A percentile compares a stretch with the other conserved stretches of the same genome.
Conservation (phyloP, 2,113 vertebrate species). For the Bos javanicus region DNA sequence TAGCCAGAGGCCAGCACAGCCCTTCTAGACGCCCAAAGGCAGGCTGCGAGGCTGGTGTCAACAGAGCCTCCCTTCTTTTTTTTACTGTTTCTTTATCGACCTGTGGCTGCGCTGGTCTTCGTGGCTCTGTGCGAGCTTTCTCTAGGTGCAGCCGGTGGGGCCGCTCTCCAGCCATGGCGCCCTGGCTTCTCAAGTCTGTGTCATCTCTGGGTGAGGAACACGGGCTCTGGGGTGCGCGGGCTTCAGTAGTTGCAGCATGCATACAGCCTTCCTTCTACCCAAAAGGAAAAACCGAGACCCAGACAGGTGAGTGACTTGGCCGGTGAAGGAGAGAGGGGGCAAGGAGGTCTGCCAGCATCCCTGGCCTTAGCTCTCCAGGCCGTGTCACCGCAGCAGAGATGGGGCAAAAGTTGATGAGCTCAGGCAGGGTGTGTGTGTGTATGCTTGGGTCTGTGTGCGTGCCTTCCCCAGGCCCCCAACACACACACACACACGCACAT, state of each 20-base stretch:
- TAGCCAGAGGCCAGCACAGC: not conserved
- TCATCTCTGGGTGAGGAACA: not conserved
- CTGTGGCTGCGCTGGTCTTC: not conserved
- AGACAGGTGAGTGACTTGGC: not conserved
- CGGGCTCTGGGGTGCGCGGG: not conserved
- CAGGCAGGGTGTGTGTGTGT: not conserved
- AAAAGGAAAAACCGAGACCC: not conserved
- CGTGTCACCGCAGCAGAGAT: not conserved
- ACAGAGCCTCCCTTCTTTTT: not conserved
- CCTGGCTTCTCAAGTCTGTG: not conserved
- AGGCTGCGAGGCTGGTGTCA: not conserved
- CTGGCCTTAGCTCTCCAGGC: not conserved
- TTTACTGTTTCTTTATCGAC: not conserved
- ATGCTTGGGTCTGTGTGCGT: accelerated
- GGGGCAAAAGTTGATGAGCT: not conserved
- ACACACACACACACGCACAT: accelerated
- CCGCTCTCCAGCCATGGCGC: accelerated
- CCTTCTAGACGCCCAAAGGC: not conserved
- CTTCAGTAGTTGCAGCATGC: not conserved
- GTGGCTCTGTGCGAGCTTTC: not conserved
- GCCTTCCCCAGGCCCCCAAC: not conserved
- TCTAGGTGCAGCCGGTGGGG: not conserved
- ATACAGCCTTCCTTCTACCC: not conserved
- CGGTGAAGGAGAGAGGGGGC: not conserved
- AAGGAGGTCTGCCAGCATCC: not conserved